Evolutionary conservation across 2,797 vertebrate species (phyloP), one percentile per base, ranked within the genome.

Genomic region (Pitangus sulphuratus): DNA sequence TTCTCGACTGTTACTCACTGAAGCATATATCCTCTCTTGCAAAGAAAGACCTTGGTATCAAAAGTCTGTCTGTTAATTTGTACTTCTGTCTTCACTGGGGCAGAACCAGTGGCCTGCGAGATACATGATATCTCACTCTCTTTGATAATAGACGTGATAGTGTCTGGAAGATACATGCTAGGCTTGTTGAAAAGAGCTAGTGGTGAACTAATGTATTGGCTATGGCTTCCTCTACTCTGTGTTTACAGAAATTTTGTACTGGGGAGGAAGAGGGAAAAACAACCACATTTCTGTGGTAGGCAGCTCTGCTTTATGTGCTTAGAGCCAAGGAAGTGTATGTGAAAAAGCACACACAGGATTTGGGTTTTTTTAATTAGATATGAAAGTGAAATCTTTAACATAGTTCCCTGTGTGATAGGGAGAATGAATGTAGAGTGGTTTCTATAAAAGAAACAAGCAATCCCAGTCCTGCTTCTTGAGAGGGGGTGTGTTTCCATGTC

Each of bases 401-500:
- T 42, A 78, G 57, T 61, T 80, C 71, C 30, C 35, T 37, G 6
- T 44, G 45, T 78, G 65, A 87, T 69, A 85, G 31, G 33, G 69
- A 86, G 50, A 92, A 75, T 78, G 84, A 86, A 90, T 83, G 30
- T 35, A 62, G 62, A 91, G 69, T 78, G 72, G 50, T 84, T 93
- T 93, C 87, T 92, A 89, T 92, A 93, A 95, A 95, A 93, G 82
- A 92, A 93, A 91, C 70, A 69, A 82, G 92, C 51, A 56, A 40
- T 79, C 91, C 61, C 47, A 93, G 83, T 82, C 47, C 50, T 72
- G 47, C 44, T 93, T 6, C 61, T 93, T 48, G 72, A 80, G 84
- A 81, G 89, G 95, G 95, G 79, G 76, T 92, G 71, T 92, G 82
- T 96, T 92, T 81, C 92, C 51, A 54, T 96, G 62, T 96, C 92